These are phyloP conservation scores for Trypoxylus dichotomus DNA, from an alignment of 1,140 invertebrate genomes.

Conservation along the genomic window DNA sequence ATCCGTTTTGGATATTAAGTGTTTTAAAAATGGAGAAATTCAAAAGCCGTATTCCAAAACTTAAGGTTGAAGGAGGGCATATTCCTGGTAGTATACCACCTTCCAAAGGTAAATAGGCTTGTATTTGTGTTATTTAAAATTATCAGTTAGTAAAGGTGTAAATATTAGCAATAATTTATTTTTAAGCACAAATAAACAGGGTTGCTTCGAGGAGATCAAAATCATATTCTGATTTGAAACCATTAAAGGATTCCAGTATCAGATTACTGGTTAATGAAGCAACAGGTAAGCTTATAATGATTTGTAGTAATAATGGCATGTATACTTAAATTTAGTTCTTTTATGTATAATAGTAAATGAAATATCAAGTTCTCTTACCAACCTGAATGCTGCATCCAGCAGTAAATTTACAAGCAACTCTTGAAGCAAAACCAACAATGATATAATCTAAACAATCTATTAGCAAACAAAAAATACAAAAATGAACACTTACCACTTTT, in stretches of 20 bases:
- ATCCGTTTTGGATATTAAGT: background rate
- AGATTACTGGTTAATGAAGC: background rate
- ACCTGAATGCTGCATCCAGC: background rate
- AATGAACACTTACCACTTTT: slow-evolving; percentile 14
- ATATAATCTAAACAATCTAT: background rate
- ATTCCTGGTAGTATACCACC: background rate
- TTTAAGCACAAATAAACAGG: background rate
- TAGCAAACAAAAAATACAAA: background rate
- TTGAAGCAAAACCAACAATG: background rate
- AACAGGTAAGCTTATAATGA: background rate
- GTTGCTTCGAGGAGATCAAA: slow-evolving; percentile 13
- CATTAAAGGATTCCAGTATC: background rate
- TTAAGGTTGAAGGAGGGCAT: background rate
- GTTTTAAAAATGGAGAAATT: background rate
- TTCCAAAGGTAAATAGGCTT: background rate
- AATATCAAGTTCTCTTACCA: background rate
- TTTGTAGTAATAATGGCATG: too few species aligned
- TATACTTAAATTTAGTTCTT: too few species aligned
- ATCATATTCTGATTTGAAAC: slow-evolving; percentile 27
- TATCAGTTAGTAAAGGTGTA: background rate
- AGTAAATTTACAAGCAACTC: background rate
- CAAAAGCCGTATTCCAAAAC: background rate
- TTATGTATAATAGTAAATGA: background rate
- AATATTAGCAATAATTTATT: background rate
- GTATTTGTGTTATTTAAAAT: background rate